Evolutionary conservation across 2,888 invertebrate genomes (phyloP).

Genomic region (Apoderus coryli): DNA sequence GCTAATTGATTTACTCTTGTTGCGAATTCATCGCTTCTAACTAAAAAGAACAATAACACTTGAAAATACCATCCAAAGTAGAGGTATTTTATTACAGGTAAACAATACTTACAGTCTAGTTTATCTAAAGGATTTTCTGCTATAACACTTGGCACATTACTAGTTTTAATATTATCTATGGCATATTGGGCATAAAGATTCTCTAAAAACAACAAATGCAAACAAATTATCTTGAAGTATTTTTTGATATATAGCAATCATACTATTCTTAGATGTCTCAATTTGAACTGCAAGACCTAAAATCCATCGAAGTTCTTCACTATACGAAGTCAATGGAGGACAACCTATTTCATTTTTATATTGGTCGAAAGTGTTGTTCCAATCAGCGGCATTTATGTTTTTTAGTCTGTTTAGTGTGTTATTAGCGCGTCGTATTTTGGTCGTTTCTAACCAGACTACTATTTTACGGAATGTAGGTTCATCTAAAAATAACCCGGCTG

Average conservation of each 20-base stretch:
- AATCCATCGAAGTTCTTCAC: slow-evolving; percentile 74
- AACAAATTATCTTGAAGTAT: too few species aligned
- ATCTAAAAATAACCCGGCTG: too few species aligned
- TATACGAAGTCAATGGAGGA: slow-evolving; percentile 42
- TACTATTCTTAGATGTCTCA: slow-evolving; percentile 71
- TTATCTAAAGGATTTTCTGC: slow-evolving; percentile 74
- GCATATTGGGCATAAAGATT: slow-evolving; percentile 56
- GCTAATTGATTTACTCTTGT: slow-evolving; percentile 68
- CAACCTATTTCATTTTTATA: slow-evolving; percentile 66
- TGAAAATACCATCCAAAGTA: too few species aligned
- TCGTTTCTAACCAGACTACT: slow-evolving; percentile 84
- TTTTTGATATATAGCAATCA: too few species aligned
- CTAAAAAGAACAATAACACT: slow-evolving; percentile 40
- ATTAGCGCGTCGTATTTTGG: slow-evolving; percentile 79
- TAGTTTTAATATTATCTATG: slow-evolving; percentile 43
- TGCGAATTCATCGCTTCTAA: slow-evolving; percentile 69
- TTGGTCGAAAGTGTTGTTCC: slow-evolving; percentile 55
- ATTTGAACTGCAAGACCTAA: slow-evolving; percentile 69
- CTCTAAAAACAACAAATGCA: slow-evolving; percentile 37
- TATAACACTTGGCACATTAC: slow-evolving; percentile 53
- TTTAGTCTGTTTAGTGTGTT: slow-evolving; percentile 65
- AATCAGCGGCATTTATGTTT: slow-evolving; percentile 46
- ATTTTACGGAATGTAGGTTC: slow-evolving; percentile 63
- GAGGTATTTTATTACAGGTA: too few species aligned
- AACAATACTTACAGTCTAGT: slow-evolving; percentile 61